Percentiles rank a stretch among this genome's conserved stretches.
phyloP scores from a whole-genome alignment of 64 coral and sea anemone genomes.

The Exaiptasia diaphana region DNA sequence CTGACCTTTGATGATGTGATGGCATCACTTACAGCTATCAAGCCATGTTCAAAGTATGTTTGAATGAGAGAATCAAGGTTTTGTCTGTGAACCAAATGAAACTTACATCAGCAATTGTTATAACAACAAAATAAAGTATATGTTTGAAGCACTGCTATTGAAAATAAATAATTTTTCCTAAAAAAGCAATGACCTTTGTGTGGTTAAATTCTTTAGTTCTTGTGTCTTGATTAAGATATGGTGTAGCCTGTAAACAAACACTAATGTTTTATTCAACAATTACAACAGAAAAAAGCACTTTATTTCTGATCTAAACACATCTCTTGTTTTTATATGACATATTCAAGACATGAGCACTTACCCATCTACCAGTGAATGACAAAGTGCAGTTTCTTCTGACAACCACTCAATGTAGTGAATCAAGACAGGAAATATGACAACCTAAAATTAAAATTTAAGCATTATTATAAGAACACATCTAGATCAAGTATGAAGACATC shows the following conservation, averaged over 20 bases:
- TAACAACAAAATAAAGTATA: neutral
- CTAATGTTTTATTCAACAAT: no score
- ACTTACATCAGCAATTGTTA: neutral
- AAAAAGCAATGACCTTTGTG: neutral
- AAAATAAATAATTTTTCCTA: no score
- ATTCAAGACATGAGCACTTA: no score
- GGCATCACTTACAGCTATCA: slow-evolving; percentile 27
- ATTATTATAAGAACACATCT: neutral
- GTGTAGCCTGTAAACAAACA: neutral
- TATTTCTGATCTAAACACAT: no score
- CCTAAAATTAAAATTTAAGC: slow-evolving; percentile 1
- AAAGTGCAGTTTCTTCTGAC: slow-evolving; percentile 62
- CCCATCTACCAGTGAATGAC: slow-evolving; percentile 73
- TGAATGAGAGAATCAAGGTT: neutral
- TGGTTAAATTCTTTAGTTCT: neutral
- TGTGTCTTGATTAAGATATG: neutral
- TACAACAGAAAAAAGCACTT: no score
- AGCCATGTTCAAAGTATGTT: slow-evolving; percentile 35
- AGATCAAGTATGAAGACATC: neutral
- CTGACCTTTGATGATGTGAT: slow-evolving; percentile 53
- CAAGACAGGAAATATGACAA: slow-evolving; percentile 70
- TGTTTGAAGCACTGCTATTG: no score
- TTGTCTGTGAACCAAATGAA: neutral
- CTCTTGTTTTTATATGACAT: no score
- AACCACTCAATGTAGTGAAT: slow-evolving; percentile 73